Conservation (phyloP, 2,113 vertebrate species). For the Varanus komodoensis region DNA sequence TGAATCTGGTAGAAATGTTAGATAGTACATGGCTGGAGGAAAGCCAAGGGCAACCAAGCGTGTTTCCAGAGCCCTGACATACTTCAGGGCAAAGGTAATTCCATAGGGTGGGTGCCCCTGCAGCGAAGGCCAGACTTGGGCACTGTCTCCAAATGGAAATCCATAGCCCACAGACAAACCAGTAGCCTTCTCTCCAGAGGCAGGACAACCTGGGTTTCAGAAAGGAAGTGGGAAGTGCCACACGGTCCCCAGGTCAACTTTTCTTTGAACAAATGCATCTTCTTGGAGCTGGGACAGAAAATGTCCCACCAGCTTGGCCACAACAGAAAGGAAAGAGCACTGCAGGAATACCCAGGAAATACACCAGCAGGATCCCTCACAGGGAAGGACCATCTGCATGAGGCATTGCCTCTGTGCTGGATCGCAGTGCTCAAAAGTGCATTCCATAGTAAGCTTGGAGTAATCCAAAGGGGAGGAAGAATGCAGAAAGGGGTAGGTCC, state of each 20-base stretch:
- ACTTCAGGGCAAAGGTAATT: too few species aligned
- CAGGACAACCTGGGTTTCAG: neutral
- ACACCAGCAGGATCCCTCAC: neutral
- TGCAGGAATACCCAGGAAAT: neutral
- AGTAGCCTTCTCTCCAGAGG: neutral
- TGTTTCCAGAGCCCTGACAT: too few species aligned
- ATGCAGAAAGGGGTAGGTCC: neutral
- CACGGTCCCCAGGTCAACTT: neutral
- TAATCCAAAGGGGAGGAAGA: neutral
- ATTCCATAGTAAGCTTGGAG: neutral
- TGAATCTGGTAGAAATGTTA: too few species aligned
- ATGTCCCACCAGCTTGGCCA: neutral
- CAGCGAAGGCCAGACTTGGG: too few species aligned
- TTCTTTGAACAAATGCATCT: neutral
- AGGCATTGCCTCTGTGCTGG: neutral
- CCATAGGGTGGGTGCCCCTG: too few species aligned
- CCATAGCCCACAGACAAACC: neutral
- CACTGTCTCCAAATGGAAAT: too few species aligned
- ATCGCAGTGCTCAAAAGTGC: neutral
- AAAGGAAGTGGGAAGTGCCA: neutral
- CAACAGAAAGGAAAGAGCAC: neutral
- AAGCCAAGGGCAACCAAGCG: too few species aligned
- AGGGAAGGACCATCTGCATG: neutral
- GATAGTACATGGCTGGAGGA: too few species aligned
- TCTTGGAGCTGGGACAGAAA: neutral